Conservation (phyloP, 2,797 vertebrate genomes). For the Babyrousa celebensis region DNA sequence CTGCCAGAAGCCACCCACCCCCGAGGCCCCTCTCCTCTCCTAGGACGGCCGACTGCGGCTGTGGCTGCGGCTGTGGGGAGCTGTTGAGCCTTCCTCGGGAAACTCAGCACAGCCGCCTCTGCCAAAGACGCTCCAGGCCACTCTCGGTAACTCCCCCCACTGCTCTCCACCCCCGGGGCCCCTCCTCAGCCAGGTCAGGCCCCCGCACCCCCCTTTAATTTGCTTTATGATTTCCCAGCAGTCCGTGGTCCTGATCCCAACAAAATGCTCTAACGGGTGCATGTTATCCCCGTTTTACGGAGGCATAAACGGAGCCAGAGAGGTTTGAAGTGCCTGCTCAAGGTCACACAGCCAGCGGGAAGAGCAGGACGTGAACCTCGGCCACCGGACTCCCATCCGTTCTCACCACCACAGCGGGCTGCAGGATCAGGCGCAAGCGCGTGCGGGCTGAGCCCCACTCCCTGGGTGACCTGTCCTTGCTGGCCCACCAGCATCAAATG, state of each 20-base stretch:
- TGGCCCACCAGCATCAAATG: neutral
- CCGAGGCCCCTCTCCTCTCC: neutral
- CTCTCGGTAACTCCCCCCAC: neutral
- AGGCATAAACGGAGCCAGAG: neutral
- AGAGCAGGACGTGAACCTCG: constrained; percentile 19
- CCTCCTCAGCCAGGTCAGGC: neutral
- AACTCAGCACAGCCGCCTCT: neutral
- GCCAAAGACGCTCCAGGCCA: neutral
- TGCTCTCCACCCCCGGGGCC: neutral
- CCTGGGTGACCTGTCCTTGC: neutral
- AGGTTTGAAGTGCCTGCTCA: neutral
- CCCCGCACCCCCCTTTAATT: neutral
- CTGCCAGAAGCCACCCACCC: neutral
- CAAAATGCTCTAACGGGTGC: neutral
- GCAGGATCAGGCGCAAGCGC: neutral
- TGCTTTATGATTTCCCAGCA: neutral
- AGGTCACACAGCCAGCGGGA: neutral
- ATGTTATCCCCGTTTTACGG: neutral
- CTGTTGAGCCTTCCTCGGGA: neutral
- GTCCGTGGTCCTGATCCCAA: neutral
- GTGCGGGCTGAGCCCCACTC: neutral
- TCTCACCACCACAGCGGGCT: neutral
- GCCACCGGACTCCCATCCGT: neutral
- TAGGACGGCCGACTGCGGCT: neutral
- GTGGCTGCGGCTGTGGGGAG: neutral